Conservation (phyloP, 1,140 invertebrate species). For the Drosophila sucinea region DNA sequence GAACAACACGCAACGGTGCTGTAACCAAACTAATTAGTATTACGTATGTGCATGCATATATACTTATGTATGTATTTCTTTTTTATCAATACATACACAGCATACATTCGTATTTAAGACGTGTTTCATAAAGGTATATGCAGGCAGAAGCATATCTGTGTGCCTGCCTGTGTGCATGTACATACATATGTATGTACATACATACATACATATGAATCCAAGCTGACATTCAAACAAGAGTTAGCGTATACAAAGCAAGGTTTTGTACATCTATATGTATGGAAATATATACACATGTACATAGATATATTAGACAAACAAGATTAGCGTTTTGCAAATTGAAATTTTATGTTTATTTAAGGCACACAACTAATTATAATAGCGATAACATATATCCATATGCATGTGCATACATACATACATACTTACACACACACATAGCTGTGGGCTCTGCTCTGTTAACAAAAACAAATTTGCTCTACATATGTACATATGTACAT, state of each 20-base stretch:
- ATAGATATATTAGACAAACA: slow-evolving; percentile 21
- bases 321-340: slow-evolving; percentile 33
- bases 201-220: slow-evolving; percentile 26
- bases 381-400: background rate
- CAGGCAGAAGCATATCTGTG: slow-evolving; percentile 4
- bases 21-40: slow-evolving; percentile 79
- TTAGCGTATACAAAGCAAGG: slow-evolving; percentile 53
- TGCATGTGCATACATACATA: background rate
- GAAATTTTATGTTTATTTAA: slow-evolving; percentile 20
- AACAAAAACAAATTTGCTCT: slow-evolving; percentile 35
- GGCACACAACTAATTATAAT: slow-evolving; percentile 20
- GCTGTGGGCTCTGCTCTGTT: slow-evolving; percentile 28
- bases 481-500: slow-evolving; percentile 7
- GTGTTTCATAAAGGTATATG: slow-evolving; percentile 43
- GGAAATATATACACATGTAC: slow-evolving; percentile 30
- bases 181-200: slow-evolving; percentile 18
- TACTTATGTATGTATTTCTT: slow-evolving; percentile 18
- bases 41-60: slow-evolving; percentile 64
- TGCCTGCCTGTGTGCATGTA: background rate
- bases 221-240: slow-evolving; percentile 69
- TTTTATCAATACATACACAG: slow-evolving; percentile 14
- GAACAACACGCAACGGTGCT: slow-evolving; percentile 69
- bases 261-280: slow-evolving; percentile 44
- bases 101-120: slow-evolving; percentile 47
- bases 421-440: slow-evolving; percentile 7